phyloP scores from a whole-genome alignment of 2,888 invertebrate species.

The Branchellion lobata region DNA sequence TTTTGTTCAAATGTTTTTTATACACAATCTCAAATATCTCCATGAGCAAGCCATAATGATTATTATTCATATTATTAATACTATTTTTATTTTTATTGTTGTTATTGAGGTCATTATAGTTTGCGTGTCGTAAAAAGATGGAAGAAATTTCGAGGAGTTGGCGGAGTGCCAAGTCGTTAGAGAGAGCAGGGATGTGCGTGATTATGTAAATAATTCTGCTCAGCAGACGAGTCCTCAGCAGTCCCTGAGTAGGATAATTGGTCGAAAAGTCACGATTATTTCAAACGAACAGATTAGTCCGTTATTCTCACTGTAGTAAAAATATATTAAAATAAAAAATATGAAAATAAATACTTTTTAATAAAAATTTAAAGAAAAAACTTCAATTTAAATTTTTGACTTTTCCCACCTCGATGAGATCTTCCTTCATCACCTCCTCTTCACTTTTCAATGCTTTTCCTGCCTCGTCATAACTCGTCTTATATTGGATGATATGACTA shows the following conservation, averaged over 20 bases:
- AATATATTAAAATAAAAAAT: too few species aligned
- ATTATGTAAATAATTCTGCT: background rate
- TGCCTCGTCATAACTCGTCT: background rate
- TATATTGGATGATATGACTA: too few species aligned
- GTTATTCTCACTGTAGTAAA: too few species aligned
- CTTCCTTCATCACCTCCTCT: background rate
- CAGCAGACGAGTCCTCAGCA: background rate
- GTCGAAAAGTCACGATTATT: too few species aligned
- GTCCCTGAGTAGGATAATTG: background rate
- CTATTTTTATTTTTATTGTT: background rate
- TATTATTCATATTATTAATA: background rate
- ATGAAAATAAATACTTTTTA: too few species aligned
- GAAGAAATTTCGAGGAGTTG: background rate
- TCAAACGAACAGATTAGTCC: too few species aligned
- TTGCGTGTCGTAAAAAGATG: background rate
- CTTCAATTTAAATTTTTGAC: too few species aligned
- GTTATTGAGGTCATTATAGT: background rate
- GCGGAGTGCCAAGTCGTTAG: background rate
- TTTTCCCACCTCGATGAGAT: background rate
- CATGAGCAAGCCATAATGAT: background rate
- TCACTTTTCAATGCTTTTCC: background rate
- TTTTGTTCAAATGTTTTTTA: background rate
- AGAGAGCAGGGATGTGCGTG: background rate
- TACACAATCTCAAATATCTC: background rate
- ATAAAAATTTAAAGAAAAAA: too few species aligned